Evolutionary conservation across 2,888 invertebrate genomes (phyloP).

Genomic region (Nomada ruficornis): DNA sequence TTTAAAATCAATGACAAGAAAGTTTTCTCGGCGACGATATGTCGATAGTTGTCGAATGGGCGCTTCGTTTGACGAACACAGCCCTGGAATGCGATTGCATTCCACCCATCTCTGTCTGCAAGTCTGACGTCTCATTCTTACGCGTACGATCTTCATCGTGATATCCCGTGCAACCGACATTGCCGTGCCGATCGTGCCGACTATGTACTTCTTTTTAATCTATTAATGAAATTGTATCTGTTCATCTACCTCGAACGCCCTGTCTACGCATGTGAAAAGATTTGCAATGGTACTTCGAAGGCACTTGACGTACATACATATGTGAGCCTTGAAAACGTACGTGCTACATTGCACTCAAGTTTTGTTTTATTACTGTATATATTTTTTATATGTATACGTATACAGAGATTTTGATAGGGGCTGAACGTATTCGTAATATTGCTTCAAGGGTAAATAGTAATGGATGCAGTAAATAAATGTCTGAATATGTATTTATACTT

Average conservation of each 20-base stretch:
- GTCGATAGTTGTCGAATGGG: not conserved
- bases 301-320: not conserved
- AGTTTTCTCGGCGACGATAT: not conserved
- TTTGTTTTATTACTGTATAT: no score
- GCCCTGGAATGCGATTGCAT: conserved; percentile 28
- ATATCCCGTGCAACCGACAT: conserved; percentile 34
- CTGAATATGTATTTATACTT: no score
- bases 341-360: no score
- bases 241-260: not conserved
- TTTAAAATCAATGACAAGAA: no score
- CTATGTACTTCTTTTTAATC: conserved; percentile 10
- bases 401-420: no score
- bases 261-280: not conserved
- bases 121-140: conserved; percentile 13
- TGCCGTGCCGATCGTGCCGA: conserved; percentile 7
- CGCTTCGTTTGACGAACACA: conserved; percentile 2
- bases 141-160: conserved; percentile 41
- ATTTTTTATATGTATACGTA: no score
- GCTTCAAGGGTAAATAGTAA: no score
- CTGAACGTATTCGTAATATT: no score
- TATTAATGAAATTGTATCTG: conserved; percentile 23
- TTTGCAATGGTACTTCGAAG: not conserved
- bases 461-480: no score
- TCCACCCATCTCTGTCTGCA: conserved; percentile 39
- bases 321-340: no score